Conservation (phyloP, 2,113 vertebrate genomes). For the Oophaga pumilio region DNA sequence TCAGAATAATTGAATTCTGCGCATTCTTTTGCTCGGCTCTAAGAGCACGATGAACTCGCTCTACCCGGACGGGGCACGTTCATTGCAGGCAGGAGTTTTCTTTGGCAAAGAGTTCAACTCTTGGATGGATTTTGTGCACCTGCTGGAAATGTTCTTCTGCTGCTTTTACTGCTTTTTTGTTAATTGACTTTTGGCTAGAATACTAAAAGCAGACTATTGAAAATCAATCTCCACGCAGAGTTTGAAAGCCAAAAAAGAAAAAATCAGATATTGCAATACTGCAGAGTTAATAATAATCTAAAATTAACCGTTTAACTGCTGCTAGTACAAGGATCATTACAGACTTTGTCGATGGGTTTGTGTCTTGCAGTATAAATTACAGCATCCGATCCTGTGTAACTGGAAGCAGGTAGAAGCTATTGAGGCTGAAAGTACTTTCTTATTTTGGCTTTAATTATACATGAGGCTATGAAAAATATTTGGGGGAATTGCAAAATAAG, state of each 20-base stretch:
- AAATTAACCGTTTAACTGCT: slow-evolving; percentile 80
- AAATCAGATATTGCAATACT: slow-evolving; percentile 78
- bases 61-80: slow-evolving; percentile 22
- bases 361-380: slow-evolving; percentile 25
- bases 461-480: slow-evolving; percentile 11
- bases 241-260: slow-evolving; percentile 71
- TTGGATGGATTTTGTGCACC: slow-evolving; percentile 45
- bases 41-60: background rate
- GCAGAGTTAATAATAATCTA: slow-evolving; percentile 79
- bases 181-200: slow-evolving; percentile 68
- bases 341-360: slow-evolving; percentile 68
- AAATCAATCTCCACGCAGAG: slow-evolving; percentile 76
- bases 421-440: slow-evolving; percentile 4
- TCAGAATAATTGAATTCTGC: background rate
- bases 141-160: slow-evolving; percentile 60
- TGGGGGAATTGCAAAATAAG: background rate
- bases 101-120: slow-evolving; percentile 19
- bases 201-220: slow-evolving; percentile 71
- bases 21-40: background rate
- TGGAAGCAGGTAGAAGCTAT: slow-evolving; percentile 44
- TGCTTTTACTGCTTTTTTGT: slow-evolving; percentile 60
- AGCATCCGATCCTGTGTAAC: slow-evolving; percentile 4
- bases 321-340: slow-evolving; percentile 70
- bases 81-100: slow-evolving; percentile 25
- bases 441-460: slow-evolving; percentile 22